Base-by-base conservation (phyloP, 2,797 vertebrate genomes). In the Antennarius maculatus region DNA sequence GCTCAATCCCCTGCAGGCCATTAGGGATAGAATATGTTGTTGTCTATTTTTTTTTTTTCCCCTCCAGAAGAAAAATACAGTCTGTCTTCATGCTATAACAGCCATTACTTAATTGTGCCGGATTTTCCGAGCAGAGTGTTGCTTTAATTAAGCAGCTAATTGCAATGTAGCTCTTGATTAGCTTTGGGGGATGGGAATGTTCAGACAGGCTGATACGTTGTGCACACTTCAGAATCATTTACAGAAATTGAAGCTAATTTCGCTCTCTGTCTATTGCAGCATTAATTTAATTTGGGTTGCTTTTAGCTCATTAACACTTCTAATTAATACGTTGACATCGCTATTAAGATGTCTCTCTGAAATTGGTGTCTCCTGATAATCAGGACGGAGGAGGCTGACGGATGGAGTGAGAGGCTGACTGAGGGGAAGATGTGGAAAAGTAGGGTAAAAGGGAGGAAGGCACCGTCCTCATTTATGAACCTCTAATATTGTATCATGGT, bases 241-340 rank as follows among this genome's bases (percentile, higher is more conserved):
- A 98, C 96, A 97, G 97, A 97, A 99, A 98, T 98, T 97, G 97
- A 96, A 98, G 97, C 97, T 98, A 99, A 99, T 98, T 99, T 97
- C 94, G 94, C 96, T 99, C 96, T 97, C 97, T 96, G 95, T 97
- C 97, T 98, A 97, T 96, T 96, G 97, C 96, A 95, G 96, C 96
- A 99, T 98, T 99, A 99, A 99, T 99, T 99, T 99, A 99, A 99
- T 99, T 99, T 99, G 96, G 96, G 96, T 95, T 98, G 96, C 97
- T 98, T 99, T 98, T 99, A 98, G 97, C 97, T 98, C 97, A 99
- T 99, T 99, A 99, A 99, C 97, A 99, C 97, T 96, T 99, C 97
- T 99, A 99, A 99, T 99, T 99, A 99, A 99, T 99, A 98, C 95
- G 95, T 97, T 97, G 97, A 99, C 97, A 99, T 98, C 96, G 95